Evolutionary conservation across 2,113 vertebrate species (phyloP).

Genomic region (Acrocephalus arundinaceus): DNA sequence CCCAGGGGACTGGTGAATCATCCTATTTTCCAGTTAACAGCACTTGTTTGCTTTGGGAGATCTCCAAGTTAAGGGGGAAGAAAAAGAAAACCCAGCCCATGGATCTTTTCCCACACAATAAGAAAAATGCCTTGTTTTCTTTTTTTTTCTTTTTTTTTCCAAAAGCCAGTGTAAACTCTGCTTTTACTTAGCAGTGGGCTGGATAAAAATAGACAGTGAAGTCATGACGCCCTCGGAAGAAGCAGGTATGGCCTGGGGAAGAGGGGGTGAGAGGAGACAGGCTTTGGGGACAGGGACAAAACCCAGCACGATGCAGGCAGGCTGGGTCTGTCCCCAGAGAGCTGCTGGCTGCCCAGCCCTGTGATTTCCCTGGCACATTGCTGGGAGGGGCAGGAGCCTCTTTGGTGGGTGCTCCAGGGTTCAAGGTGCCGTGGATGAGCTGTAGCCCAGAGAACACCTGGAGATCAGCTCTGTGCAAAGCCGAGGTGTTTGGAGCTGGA

Average conservation of each 20-base stretch:
- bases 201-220: slow-evolving; percentile 63
- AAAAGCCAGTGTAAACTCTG: slow-evolving; percentile 55
- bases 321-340: neutral
- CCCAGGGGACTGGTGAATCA: slow-evolving; percentile 70
- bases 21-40: slow-evolving; percentile 65
- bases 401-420: neutral
- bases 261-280: neutral
- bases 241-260: slow-evolving; percentile 45
- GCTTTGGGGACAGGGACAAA: neutral
- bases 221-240: slow-evolving; percentile 15
- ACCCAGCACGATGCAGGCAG: neutral
- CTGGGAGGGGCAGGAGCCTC: neutral
- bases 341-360: neutral
- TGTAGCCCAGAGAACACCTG: neutral
- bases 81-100: slow-evolving; percentile 57
- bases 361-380: neutral
- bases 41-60: slow-evolving; percentile 68
- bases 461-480: neutral
- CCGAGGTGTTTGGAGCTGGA: neutral
- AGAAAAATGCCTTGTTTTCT: slow-evolving; percentile 51
- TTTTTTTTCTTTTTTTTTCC: neutral
- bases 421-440: neutral
- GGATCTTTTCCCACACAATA: slow-evolving; percentile 69
- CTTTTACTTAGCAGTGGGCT: slow-evolving; percentile 54
- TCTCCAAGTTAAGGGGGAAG: slow-evolving; percentile 66